Conservation (phyloP, 2,797 vertebrate species). For the Chaenodraco wilsoni region DNA sequence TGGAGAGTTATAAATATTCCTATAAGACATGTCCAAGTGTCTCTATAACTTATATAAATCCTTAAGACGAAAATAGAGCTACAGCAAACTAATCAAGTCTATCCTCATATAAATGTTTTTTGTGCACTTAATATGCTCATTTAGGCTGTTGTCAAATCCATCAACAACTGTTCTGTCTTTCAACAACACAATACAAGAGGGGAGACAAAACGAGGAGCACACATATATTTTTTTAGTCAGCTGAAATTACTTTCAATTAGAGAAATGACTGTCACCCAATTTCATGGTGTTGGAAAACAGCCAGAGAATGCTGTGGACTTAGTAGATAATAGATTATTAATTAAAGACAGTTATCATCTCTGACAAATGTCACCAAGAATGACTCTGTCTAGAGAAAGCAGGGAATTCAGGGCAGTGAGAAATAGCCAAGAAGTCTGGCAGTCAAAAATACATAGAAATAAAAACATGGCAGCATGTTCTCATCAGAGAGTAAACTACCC, state of each 20-base stretch:
- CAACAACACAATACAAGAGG: conserved; percentile 17
- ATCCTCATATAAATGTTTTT: neutral
- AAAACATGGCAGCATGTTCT: conserved; percentile 1
- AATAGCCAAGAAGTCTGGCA: neutral
- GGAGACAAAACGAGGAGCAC: conserved; percentile 13
- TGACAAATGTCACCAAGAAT: conserved; percentile 49
- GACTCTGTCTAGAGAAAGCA: neutral
- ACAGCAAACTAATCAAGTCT: conserved; percentile 26
- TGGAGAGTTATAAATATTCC: conserved; percentile 37
- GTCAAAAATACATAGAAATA: conserved; percentile 3
- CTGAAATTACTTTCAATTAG: conserved; percentile 54
- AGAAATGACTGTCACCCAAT: conserved; percentile 52
- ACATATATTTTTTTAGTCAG: conserved; percentile 13
- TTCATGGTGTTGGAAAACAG: conserved; percentile 44
- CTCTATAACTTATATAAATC: conserved; percentile 19
- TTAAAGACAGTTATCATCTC: conserved; percentile 41
- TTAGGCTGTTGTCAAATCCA: conserved; percentile 12
- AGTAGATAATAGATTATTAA: conserved; percentile 40
- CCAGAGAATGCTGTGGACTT: conserved; percentile 36
- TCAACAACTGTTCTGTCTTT: conserved; percentile 18
- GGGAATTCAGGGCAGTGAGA: neutral
- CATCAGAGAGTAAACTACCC: neutral
- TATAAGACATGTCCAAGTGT: conserved; percentile 32
- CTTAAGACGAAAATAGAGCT: conserved; percentile 15
- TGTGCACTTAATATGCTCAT: neutral